A percentile compares a stretch with the other conserved stretches of the same genome.
Evolutionary conservation across 2,113 vertebrate species (phyloP).

Genomic region (Chinchilla lanigera): DNA sequence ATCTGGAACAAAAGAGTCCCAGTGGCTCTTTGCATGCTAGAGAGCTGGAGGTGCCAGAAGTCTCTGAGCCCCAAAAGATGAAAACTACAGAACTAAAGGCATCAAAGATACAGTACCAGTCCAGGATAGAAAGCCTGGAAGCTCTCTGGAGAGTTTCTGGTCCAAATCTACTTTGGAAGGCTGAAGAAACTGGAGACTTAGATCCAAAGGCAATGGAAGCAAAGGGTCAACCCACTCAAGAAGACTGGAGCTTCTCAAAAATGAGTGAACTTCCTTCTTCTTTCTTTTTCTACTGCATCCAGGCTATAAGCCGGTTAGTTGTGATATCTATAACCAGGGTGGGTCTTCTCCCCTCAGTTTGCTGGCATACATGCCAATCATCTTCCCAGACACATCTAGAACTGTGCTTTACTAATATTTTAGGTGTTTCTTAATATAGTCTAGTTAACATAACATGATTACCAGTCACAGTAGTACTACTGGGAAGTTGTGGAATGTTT

Average conservation of each 20-base stretch:
- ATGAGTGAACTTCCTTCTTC: not conserved
- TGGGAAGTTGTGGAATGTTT: not conserved
- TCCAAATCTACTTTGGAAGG: not conserved
- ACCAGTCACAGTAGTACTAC: not conserved
- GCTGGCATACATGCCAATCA: not conserved
- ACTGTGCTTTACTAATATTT: not conserved
- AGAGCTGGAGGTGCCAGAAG: not conserved
- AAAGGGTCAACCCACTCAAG: not conserved
- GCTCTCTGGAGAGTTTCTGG: not conserved
- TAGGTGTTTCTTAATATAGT: not conserved
- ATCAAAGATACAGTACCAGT: not conserved
- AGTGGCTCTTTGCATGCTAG: not conserved
- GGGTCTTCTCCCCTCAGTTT: not conserved
- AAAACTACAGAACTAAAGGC: not conserved
- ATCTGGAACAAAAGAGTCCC: not conserved
- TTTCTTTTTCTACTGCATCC: not conserved
- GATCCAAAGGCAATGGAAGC: not conserved
- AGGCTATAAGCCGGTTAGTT: not conserved
- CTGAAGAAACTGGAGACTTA: not conserved
- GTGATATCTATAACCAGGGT: not conserved
- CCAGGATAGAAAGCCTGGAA: not conserved
- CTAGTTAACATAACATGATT: not conserved
- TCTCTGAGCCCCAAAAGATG: not conserved
- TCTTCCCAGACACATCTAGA: not conserved
- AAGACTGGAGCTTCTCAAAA: not conserved